phyloP scores from a whole-genome alignment of 2,797 vertebrate species.

The Crypturellus tataupa region DNA sequence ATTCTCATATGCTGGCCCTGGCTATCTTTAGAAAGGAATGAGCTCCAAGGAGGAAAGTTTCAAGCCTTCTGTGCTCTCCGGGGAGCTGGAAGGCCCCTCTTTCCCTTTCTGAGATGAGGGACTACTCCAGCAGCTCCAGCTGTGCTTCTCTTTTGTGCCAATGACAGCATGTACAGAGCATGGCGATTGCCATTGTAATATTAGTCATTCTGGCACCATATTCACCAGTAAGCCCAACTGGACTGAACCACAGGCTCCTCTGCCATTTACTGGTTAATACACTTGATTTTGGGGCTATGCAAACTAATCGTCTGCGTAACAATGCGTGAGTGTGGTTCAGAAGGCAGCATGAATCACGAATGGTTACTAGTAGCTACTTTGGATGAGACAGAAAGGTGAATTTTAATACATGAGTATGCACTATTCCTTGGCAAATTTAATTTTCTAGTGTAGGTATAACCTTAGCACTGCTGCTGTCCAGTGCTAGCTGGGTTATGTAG shows the following conservation, averaged over 20 bases:
- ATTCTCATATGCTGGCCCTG: conserved; percentile 62
- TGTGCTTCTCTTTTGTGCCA: neutral
- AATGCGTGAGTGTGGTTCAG: neutral
- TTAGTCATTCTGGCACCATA: neutral
- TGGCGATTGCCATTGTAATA: neutral
- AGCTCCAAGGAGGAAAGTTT: conserved; percentile 6
- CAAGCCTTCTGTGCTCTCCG: neutral
- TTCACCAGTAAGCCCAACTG: neutral
- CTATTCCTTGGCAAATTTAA: neutral
- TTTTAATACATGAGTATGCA: neutral
- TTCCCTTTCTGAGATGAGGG: neutral
- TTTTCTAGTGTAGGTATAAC: neutral
- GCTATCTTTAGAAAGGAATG: conserved; percentile 61
- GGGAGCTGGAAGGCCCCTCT: neutral
- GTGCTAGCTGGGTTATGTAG: neutral
- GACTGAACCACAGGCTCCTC: neutral
- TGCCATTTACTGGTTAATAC: neutral
- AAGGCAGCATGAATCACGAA: neutral
- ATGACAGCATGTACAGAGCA: neutral
- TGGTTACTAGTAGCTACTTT: neutral
- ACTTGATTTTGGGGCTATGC: neutral
- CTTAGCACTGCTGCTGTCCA: neutral
- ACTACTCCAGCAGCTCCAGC: neutral
- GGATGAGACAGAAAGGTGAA: neutral
- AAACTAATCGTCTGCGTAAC: neutral